phyloP scores from a whole-genome alignment of 1,140 invertebrate species.

The Pentalonia nigronervosa region DNA sequence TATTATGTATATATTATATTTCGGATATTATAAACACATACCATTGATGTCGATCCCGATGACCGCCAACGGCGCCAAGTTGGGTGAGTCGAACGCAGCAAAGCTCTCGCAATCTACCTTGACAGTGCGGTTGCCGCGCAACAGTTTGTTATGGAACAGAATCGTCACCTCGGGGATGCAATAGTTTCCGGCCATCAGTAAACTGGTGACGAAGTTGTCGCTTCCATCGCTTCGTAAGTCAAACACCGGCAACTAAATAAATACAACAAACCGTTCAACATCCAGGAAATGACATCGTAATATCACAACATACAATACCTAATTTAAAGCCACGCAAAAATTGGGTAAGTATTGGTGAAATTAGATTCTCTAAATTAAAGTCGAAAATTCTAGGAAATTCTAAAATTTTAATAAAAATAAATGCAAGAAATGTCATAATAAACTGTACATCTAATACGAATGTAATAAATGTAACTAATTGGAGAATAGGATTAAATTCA shows the following conservation, averaged over 20 bases:
- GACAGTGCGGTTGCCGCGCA: constrained; percentile 89
- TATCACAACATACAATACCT: neutral
- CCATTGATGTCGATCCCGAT: constrained; percentile 78
- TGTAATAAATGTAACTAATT: too few relatives aligned
- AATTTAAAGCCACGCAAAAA: neutral
- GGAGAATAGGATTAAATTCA: neutral
- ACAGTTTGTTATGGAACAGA: constrained; percentile 87
- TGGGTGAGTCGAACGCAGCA: constrained; percentile 91
- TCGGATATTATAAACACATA: constrained; percentile 60
- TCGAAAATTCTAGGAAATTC: neutral
- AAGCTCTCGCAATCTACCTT: constrained; percentile 84
- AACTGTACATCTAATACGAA: neutral
- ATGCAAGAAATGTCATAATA: neutral
- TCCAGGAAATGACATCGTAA: neutral
- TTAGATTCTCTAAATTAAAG: neutral
- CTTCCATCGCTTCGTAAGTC: constrained; percentile 88
- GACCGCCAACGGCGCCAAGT: constrained; percentile 82
- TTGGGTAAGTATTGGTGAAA: neutral
- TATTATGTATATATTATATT: too few relatives aligned
- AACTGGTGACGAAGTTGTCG: constrained; percentile 89
- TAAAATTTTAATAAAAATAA: neutral
- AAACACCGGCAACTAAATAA: constrained; percentile 84
- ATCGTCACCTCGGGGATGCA: constrained; percentile 93
- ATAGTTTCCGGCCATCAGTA: constrained; percentile 90
- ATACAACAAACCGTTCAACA: neutral